A percentile compares a stretch with the other conserved stretches of the same genome.
These are phyloP conservation scores for Zaprionus capensis DNA, from an alignment of 1,140 invertebrate genomes.

Conservation along the genomic window DNA sequence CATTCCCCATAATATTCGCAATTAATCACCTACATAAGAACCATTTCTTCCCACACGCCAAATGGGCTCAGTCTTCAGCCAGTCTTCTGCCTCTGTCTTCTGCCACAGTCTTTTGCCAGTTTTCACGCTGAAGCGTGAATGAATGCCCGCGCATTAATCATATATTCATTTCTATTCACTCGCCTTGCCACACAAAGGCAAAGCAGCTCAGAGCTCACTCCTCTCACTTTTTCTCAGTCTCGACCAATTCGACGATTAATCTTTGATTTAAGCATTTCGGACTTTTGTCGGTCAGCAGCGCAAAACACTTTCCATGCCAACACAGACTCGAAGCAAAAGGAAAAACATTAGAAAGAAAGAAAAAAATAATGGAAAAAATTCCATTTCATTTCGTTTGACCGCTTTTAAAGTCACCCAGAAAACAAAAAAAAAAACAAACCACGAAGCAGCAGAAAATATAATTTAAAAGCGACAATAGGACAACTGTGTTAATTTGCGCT, in stretches of 20 bases:
- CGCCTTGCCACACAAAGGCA: not conserved
- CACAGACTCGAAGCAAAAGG: not conserved
- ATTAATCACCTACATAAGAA: slow-evolving; percentile 1
- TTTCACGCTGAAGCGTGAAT: slow-evolving; percentile 2
- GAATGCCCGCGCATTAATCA: slow-evolving; percentile 13
- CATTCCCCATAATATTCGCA: not conserved
- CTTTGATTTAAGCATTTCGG: slow-evolving; percentile 33
- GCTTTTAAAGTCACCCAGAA: slow-evolving; percentile 47
- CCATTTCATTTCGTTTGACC: slow-evolving; percentile 80
- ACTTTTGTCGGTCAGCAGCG: slow-evolving; percentile 27
- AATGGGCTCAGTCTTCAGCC: not conserved
- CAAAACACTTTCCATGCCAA: slow-evolving; percentile 47
- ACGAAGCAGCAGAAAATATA: slow-evolving; percentile 15
- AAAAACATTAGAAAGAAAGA: slow-evolving; percentile 27
- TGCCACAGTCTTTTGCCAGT: no score
- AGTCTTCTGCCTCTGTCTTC: not conserved
- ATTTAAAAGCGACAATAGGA: slow-evolving; percentile 39
- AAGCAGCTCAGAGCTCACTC: slow-evolving; percentile 11
- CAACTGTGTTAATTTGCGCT: slow-evolving; percentile 79
- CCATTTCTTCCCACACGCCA: not conserved
- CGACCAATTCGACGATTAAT: slow-evolving; percentile 40
- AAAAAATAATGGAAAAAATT: slow-evolving; percentile 49
- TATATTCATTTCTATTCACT: slow-evolving; percentile 26
- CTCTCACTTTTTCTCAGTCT: slow-evolving; percentile 41
- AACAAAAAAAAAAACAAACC: slow-evolving; percentile 11